These are phyloP conservation scores for Microcebus lehilahytsara DNA, from an alignment of 2,113 vertebrate species.

Conservation along the genomic window DNA sequence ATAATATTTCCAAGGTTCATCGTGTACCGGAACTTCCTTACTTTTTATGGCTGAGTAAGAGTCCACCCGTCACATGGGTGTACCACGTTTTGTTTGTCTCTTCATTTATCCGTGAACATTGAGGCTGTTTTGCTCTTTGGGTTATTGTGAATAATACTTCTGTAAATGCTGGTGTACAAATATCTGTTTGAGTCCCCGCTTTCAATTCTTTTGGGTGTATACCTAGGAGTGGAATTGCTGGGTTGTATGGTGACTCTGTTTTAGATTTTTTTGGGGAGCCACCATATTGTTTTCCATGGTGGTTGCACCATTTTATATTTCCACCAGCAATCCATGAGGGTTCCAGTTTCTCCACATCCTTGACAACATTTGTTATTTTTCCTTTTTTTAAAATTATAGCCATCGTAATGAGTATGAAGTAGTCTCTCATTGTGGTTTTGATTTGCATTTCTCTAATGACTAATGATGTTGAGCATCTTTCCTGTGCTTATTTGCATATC, in stretches of 20 bases:
- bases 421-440: not conserved
- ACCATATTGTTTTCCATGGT: not conserved
- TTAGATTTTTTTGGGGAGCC: not conserved
- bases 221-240: not conserved
- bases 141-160: not conserved
- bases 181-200: not conserved
- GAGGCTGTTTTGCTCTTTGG: not conserved
- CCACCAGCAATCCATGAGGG: not conserved
- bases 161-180: accelerated
- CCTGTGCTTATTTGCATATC: not conserved
- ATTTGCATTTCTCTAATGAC: not conserved
- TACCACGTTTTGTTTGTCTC: not conserved
- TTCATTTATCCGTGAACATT: not conserved
- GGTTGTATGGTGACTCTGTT: not conserved
- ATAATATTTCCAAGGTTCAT: not conserved
- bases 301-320: not conserved
- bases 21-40: not conserved
- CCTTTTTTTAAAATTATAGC: not conserved
- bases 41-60: not conserved
- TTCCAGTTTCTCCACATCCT: not conserved
- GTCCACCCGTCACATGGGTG: not conserved
- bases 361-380: not conserved
- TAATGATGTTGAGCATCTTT: not conserved
- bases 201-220: not conserved
- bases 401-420: not conserved